Evolutionary conservation across 64 coral and sea anemone genomes (phyloP).

Genomic region (Cladopsammia gracilis): DNA sequence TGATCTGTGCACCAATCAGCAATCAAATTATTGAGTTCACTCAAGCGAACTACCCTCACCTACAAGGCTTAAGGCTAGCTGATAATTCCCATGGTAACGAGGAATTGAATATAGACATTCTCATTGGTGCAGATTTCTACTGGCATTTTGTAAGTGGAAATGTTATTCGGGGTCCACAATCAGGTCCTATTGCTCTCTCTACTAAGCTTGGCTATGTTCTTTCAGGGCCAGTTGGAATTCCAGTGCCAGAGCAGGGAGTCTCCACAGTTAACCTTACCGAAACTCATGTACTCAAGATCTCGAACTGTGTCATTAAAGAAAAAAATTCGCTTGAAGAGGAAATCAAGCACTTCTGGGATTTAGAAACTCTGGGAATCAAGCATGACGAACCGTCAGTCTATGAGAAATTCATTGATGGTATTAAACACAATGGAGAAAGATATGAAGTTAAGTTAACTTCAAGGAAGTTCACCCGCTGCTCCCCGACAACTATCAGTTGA

Average conservation of each 20-base stretch:
- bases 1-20: conserved; percentile 58
- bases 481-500: conserved; percentile 43
- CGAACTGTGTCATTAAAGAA: background rate
- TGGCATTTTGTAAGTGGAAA: conserved; percentile 47
- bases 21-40: conserved; percentile 39
- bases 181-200: conserved; percentile 11
- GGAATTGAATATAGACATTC: conserved; percentile 32
- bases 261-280: conserved; percentile 41
- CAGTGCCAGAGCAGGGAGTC: background rate
- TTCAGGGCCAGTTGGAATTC: background rate
- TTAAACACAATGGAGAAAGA: background rate
- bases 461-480: conserved; percentile 26
- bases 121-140: conserved; percentile 46
- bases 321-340: background rate
- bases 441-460: conserved; percentile 42
- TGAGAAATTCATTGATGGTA: no score
- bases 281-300: conserved; percentile 68
- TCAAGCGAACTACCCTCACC: conserved; percentile 2
- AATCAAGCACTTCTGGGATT: conserved; percentile 47
- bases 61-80: conserved; percentile 13
- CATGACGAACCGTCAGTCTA: no score
- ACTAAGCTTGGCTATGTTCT: conserved; percentile 45
- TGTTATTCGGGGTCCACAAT: background rate
- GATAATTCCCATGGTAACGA: conserved; percentile 1
- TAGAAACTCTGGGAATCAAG: conserved; percentile 38